A percentile compares a stretch with the other conserved stretches of the same genome.
Evolutionary conservation across 2,113 vertebrate genomes (phyloP).

Genomic region (Numida meleagris): DNA sequence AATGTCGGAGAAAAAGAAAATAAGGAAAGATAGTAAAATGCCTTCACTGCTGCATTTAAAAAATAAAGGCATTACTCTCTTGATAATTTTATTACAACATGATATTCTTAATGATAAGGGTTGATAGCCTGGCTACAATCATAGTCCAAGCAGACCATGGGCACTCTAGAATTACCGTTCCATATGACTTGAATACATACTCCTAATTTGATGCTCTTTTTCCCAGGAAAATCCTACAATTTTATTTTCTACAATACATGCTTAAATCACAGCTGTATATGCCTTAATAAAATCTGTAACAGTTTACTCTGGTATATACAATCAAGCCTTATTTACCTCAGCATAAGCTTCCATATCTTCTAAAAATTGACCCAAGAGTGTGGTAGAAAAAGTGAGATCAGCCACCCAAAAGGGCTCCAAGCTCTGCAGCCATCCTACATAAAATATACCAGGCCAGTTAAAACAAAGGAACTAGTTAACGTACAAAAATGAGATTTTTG

Average conservation of each 20-base stretch:
- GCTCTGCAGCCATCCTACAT: conserved; percentile 95
- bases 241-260: not conserved
- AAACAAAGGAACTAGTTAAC: not conserved
- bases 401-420: conserved; percentile 99
- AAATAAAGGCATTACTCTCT: not conserved
- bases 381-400: conserved; percentile 97
- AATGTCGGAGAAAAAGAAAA: not conserved
- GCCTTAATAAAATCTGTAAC: not conserved
- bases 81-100: not conserved
- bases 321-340: conserved; percentile 79
- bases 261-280: not conserved
- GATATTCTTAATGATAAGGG: not conserved
- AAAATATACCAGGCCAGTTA: not conserved
- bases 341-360: conserved; percentile 99
- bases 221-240: not conserved
- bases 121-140: not conserved
- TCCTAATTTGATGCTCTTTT: not conserved
- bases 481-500: not conserved
- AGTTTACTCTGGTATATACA: not conserved
- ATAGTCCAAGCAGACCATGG: not conserved
- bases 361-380: conserved; percentile 95
- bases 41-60: not conserved
- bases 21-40: not conserved
- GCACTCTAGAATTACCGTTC: not conserved
- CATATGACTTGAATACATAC: not conserved